These are phyloP conservation scores for Porites evermanni DNA, from an alignment of 92 coral and sea anemone genomes.

Conservation along the genomic window DNA sequence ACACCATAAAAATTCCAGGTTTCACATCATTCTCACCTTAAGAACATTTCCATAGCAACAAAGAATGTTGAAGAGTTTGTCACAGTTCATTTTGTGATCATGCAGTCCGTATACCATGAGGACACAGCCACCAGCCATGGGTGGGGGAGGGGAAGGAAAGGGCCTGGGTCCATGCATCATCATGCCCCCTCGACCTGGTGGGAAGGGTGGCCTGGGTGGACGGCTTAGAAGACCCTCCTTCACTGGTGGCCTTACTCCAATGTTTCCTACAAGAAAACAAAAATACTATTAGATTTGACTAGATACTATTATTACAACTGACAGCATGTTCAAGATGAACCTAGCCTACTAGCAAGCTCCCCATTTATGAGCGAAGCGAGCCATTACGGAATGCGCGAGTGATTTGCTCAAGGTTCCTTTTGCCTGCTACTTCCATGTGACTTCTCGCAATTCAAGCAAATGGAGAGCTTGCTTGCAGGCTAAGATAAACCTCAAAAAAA, in stretches of 20 bases:
- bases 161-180: conserved; percentile 47
- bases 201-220: conserved; percentile 68
- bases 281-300: neutral
- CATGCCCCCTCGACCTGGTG: conserved; percentile 57
- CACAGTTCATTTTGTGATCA: conserved; percentile 91
- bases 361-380: too few species aligned
- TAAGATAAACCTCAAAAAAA: too few species aligned
- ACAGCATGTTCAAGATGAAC: too few species aligned
- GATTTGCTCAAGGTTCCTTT: too few species aligned
- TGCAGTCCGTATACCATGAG: conserved; percentile 95
- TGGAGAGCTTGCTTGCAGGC: too few species aligned
- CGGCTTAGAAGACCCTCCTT: conserved; percentile 95
- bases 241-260: conserved; percentile 21
- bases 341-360: too few species aligned
- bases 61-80: conserved; percentile 85
- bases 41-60: conserved; percentile 98
- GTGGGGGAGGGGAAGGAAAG: conserved; percentile 46
- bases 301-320: neutral
- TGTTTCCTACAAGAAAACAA: neutral
- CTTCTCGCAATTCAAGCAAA: too few species aligned
- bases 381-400: too few species aligned
- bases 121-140: conserved; percentile 85
- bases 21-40: conserved; percentile 57
- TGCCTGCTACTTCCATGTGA: too few species aligned
- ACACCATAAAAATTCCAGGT: too few species aligned